phyloP scores from a whole-genome alignment of 2,797 vertebrate species.

The Triplophysa bombifrons region DNA sequence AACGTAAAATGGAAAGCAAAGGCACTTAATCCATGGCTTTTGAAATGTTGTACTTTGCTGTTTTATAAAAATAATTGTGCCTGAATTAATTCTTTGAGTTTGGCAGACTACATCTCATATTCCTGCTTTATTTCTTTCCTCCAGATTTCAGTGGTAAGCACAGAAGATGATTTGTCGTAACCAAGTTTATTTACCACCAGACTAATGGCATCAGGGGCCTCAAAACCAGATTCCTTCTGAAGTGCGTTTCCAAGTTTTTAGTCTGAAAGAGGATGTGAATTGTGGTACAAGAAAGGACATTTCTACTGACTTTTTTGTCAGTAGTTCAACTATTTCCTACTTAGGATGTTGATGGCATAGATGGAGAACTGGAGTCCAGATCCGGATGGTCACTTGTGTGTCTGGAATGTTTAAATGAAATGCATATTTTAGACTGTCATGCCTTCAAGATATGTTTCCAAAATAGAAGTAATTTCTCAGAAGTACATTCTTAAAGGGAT shows the following conservation, averaged over 20 bases:
- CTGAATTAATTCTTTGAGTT: neutral
- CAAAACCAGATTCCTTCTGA: slow-evolving; percentile 83
- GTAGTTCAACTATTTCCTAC: slow-evolving; percentile 17
- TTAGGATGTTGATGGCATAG: neutral
- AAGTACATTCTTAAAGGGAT: slow-evolving; percentile 75
- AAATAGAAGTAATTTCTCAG: slow-evolving; percentile 71
- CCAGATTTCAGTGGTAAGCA: slow-evolving; percentile 98
- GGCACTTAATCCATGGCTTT: no score
- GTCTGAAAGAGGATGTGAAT: slow-evolving; percentile 57
- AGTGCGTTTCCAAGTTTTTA: slow-evolving; percentile 79
- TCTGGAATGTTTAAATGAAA: slow-evolving; percentile 64
- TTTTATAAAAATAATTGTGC: no score
- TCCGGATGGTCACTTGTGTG: slow-evolving; percentile 28
- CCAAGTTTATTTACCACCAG: slow-evolving; percentile 66
- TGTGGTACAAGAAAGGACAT: slow-evolving; percentile 71
- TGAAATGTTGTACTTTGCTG: no score
- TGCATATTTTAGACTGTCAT: slow-evolving; percentile 59
- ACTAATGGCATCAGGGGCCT: slow-evolving; percentile 74
- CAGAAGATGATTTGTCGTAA: slow-evolving; percentile 95
- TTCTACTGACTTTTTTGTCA: slow-evolving; percentile 23
- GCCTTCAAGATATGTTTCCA: slow-evolving; percentile 58
- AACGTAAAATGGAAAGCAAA: no score
- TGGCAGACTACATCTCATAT: neutral
- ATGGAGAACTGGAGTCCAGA: slow-evolving; percentile 14
- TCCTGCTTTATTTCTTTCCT: slow-evolving; percentile 44